A percentile compares a stretch with the other conserved stretches of the same genome.
phyloP scores from a whole-genome alignment of 2,888 invertebrate genomes.

The Axea sp. region DNA sequence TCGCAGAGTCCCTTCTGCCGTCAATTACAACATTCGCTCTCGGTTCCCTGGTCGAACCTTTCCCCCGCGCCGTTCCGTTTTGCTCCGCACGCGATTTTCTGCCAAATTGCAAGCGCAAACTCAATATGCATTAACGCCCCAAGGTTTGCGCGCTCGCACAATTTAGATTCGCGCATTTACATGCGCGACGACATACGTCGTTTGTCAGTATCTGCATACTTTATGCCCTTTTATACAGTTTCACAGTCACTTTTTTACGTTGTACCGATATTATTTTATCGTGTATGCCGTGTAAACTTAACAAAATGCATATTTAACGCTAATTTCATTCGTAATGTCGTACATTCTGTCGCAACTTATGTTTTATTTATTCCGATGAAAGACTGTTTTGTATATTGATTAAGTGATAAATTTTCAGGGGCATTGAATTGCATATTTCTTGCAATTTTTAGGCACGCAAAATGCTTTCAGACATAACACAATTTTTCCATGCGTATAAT shows the following conservation, averaged over 20 bases:
- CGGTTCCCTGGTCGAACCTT: constrained; percentile 53
- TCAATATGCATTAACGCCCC: constrained; percentile 67
- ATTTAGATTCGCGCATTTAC: constrained; percentile 57
- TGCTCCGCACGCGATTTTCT: constrained; percentile 70
- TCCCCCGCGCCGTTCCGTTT: constrained; percentile 58
- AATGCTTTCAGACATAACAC: too few relatives aligned
- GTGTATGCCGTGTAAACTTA: constrained; percentile 36
- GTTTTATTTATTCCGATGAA: constrained; percentile 25
- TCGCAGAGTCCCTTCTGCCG: constrained; percentile 68
- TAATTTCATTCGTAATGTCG: constrained; percentile 29
- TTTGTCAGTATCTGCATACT: constrained; percentile 51
- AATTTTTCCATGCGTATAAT: too few relatives aligned
- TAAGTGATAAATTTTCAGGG: constrained; percentile 13
- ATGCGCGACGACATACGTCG: constrained; percentile 59
- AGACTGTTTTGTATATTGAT: constrained; percentile 3
- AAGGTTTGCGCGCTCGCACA: constrained; percentile 50
- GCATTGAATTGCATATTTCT: background rate
- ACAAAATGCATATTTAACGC: constrained; percentile 43
- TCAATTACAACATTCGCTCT: constrained; percentile 74
- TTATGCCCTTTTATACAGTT: constrained; percentile 17
- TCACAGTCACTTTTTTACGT: constrained; percentile 18
- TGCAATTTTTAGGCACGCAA: too few relatives aligned
- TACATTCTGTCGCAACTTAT: constrained; percentile 11
- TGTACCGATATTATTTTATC: constrained; percentile 44
- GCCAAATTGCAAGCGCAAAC: constrained; percentile 67